phyloP scores from a whole-genome alignment of 2,113 vertebrate species.

The Trematocara nigrifrons region DNA sequence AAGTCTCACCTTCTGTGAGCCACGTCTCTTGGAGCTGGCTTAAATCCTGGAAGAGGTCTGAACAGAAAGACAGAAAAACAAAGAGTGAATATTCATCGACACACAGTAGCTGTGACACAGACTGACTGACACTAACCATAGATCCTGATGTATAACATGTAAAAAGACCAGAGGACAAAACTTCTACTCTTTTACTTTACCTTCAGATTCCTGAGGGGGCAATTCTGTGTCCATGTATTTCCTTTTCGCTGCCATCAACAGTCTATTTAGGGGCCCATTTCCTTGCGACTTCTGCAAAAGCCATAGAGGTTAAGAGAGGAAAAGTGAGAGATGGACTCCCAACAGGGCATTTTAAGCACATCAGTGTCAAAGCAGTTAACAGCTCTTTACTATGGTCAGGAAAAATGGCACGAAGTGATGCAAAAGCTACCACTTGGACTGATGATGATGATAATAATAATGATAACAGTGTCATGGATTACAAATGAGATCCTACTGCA shows the following conservation, averaged over 20 bases:
- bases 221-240: constrained; percentile 81
- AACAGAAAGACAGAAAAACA: background rate
- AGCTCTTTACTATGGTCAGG: background rate
- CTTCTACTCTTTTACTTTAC: constrained; percentile 70
- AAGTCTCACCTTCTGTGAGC: constrained; percentile 90
- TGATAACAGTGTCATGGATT: background rate
- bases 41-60: constrained; percentile 98
- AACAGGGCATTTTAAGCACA: background rate
- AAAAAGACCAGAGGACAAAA: constrained; percentile 1
- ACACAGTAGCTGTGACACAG: background rate
- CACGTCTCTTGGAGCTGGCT: constrained; percentile 95
- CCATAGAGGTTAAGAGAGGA: constrained; percentile 46
- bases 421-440: background rate
- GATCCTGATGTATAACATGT: background rate
- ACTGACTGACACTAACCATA: background rate
- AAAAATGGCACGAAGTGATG: background rate
- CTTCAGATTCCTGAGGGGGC: constrained; percentile 89
- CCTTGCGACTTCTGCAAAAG: constrained; percentile 81
- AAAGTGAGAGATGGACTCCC: constrained; percentile 25
- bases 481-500: background rate
- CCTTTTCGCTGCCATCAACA: constrained; percentile 79
- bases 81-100: background rate
- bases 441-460: background rate
- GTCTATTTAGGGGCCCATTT: constrained; percentile 80
- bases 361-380: background rate